Conservation (phyloP, 1,140 invertebrate genomes). For the Drosophila kanapiae region DNA sequence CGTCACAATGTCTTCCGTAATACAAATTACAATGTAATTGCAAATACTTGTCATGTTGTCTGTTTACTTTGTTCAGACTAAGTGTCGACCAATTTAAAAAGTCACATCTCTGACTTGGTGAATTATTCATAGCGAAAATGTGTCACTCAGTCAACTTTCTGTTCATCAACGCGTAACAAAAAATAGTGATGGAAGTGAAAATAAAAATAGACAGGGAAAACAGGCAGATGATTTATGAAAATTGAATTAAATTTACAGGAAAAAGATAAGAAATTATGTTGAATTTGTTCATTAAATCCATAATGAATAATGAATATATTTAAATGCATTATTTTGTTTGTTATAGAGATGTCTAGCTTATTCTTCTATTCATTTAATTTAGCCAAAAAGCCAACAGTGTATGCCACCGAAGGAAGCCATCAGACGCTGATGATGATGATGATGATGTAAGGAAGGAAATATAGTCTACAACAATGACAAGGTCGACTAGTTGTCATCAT, state of each 20-base stretch:
- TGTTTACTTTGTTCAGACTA: conserved; percentile 10
- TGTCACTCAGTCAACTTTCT: conserved; percentile 22
- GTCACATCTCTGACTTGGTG: conserved; percentile 10
- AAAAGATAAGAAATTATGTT: not conserved
- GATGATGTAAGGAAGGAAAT: conserved; percentile 1
- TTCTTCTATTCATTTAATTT: not conserved
- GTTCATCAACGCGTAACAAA: conserved; percentile 12
- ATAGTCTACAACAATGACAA: conserved; percentile 47
- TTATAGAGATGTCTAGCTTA: too few species aligned
- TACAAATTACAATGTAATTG: conserved; percentile 2
- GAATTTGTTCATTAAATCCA: not conserved
- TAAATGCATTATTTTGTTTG: too few species aligned
- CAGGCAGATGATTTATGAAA: not conserved
- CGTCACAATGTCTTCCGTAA: not conserved
- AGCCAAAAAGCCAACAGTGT: not conserved
- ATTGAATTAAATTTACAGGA: not conserved
- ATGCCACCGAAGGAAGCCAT: not conserved
- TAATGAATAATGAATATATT: not conserved
- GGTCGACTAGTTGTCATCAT: conserved; percentile 45
- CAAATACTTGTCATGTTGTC: conserved; percentile 5
- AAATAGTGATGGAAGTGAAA: conserved; percentile 7
- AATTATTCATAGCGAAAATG: conserved; percentile 32
- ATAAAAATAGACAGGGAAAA: not conserved
- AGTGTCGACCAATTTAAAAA: conserved; percentile 24
- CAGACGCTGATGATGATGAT: not conserved